These are phyloP conservation scores for Flexamia atlantica DNA, from an alignment of 2,888 invertebrate genomes.

Conservation along the genomic window DNA sequence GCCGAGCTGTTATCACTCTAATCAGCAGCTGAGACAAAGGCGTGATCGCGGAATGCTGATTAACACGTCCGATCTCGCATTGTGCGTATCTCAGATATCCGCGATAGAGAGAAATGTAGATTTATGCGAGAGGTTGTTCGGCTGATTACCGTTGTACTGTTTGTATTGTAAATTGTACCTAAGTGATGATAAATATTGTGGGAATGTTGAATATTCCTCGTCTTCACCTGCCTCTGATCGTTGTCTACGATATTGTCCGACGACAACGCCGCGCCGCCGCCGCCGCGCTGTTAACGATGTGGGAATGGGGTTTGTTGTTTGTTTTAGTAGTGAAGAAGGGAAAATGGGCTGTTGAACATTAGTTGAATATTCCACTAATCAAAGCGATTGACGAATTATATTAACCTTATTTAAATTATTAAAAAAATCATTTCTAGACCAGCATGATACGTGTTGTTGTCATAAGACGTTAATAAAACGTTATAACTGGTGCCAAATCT, in stretches of 20 bases:
- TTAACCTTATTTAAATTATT: too few relatives aligned
- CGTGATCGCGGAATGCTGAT: slow-evolving; percentile 42
- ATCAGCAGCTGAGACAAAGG: background rate
- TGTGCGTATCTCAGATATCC: slow-evolving; percentile 42
- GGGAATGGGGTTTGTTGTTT: too few relatives aligned
- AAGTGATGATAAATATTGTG: slow-evolving; percentile 44
- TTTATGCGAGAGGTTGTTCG: background rate
- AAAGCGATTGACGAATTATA: too few relatives aligned
- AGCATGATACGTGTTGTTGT: too few relatives aligned
- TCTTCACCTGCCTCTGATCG: background rate
- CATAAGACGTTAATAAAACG: too few relatives aligned
- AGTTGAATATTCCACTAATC: too few relatives aligned
- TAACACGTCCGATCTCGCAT: slow-evolving; percentile 37
- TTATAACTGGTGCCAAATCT: too few relatives aligned
- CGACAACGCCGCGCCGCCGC: background rate
- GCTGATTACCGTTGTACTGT: slow-evolving; percentile 32
- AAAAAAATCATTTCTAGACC: too few relatives aligned
- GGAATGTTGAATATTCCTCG: slow-evolving; percentile 25
- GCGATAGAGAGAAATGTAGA: slow-evolving; percentile 32
- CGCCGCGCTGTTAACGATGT: too few relatives aligned
- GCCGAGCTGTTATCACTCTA: slow-evolving; percentile 12
- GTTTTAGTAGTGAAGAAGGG: too few relatives aligned
- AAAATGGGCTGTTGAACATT: too few relatives aligned
- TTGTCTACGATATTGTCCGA: background rate
- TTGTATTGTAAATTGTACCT: slow-evolving; percentile 36